Evolutionary conservation across 1,140 invertebrate genomes (phyloP), one percentile per base, ranked within the genome.

Genomic region (Notospermus geniculatus): DNA sequence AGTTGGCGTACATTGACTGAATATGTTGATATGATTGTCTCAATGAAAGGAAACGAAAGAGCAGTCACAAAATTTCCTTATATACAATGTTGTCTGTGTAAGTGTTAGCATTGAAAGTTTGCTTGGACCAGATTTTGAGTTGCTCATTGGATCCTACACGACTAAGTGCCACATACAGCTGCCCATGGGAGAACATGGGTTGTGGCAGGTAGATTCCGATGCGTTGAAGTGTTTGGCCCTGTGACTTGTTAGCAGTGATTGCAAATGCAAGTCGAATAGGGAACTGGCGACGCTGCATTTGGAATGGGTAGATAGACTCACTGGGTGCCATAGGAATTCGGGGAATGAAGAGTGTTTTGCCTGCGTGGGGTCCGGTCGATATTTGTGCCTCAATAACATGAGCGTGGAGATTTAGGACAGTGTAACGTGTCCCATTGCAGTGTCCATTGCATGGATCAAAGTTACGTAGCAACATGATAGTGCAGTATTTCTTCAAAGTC

Each of bases 201-300:
- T 57, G 11, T 46, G 23, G 4, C 11, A 74, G 27, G 57, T 70
- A 39, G 22, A 77, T 36, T 13, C 64, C 65, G 74, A 71, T 25
- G 74, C 70, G 28, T 30, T 62, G 36, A 1, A 79, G 57, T 2
- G 77, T 66, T 70, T 85, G 83, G 13, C 85, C 83, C 74, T 87
- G 85, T 5, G 82, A 67, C 73, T 86, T 86, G 70, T 86, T 86
- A 4, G 86, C 83, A 0, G 84, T 83, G 72, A 85, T 84, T 23
- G 83, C 79, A 72, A 84, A 86, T 2, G 72, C 69, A 1, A 82
- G 57, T 60, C 77, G 67, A 0, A 87, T 41, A 22, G 83, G 81
- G 77, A 86, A 85, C 63, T 86, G 83, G 0, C 81, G 28, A 50
- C 84, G 55, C 70, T 80, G 79, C 61, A 85, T 82, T 58, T 83